These are phyloP conservation scores for Petrolisthes manimaculis DNA, from an alignment of 2,888 invertebrate genomes.

Conservation along the genomic window DNA sequence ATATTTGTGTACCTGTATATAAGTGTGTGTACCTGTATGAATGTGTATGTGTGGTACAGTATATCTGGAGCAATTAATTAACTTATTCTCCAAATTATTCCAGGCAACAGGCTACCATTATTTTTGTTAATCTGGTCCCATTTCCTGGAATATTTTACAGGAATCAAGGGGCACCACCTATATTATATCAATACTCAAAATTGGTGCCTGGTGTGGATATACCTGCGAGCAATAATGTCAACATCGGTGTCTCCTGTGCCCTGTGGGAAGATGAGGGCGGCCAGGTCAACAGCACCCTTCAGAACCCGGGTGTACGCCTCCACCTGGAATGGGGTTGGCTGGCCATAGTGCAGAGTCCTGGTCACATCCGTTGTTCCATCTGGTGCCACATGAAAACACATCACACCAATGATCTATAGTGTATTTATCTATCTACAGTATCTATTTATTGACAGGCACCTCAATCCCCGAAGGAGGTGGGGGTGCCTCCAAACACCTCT, in stretches of 20 bases:
- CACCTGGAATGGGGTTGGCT: slow-evolving; percentile 80
- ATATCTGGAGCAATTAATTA: no score
- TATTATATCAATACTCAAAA: no score
- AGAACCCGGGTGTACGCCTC: slow-evolving; percentile 90
- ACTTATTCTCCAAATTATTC: no score
- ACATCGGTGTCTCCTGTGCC: slow-evolving; percentile 43
- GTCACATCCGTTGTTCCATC: slow-evolving; percentile 97
- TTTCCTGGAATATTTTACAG: no score
- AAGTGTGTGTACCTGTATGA: no score
- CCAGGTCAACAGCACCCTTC: slow-evolving; percentile 86
- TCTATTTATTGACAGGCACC: no score
- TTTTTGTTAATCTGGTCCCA: background rate
- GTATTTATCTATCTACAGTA: no score
- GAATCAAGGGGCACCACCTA: no score
- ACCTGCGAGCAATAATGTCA: slow-evolving; percentile 58
- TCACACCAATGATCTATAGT: background rate
- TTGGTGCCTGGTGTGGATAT: slow-evolving; percentile 68
- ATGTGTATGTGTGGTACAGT: no score
- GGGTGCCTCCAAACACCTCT: background rate
- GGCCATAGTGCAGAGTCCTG: slow-evolving; percentile 87
- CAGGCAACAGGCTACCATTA: no score
- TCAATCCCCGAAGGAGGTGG: background rate
- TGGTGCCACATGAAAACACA: slow-evolving; percentile 1
- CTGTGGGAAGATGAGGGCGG: slow-evolving; percentile 73
- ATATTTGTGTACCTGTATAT: no score